Evolutionary conservation across 2,113 vertebrate genomes (phyloP).

Genomic region (Micronycteris hirsuta): DNA sequence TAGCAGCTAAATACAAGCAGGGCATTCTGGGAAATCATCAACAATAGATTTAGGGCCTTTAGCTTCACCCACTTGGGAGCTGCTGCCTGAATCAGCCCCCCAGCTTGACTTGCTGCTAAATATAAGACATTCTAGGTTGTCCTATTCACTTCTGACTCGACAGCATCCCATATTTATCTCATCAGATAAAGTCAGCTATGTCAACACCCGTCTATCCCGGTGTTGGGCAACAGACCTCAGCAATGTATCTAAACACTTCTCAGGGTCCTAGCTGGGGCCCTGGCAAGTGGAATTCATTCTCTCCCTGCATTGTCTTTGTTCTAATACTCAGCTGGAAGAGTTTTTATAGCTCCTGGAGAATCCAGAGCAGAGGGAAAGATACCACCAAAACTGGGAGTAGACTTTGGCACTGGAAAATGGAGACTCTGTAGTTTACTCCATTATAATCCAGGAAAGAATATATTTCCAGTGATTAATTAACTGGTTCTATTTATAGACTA

Average conservation of each 20-base stretch:
- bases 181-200: background rate
- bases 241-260: conserved; percentile 14
- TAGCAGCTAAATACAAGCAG: background rate
- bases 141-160: background rate
- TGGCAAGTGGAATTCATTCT: background rate
- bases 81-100: background rate
- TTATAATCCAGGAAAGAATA: conserved; percentile 69
- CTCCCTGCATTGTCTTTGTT: background rate
- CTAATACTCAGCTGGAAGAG: conserved; percentile 34
- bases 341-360: conserved; percentile 37
- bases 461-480: conserved; percentile 75
- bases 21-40: background rate
- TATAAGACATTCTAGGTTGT: background rate
- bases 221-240: background rate
- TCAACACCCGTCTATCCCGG: background rate
- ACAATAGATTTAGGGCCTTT: background rate
- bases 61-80: background rate
- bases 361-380: conserved; percentile 31
- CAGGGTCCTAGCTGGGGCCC: background rate
- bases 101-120: background rate
- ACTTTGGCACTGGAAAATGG: conserved; percentile 61
- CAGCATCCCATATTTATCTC: background rate
- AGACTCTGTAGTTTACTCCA: conserved; percentile 57
- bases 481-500: conserved; percentile 56
- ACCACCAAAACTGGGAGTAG: conserved; percentile 56